Evolutionary conservation across 2,888 invertebrate genomes (phyloP), one percentile per base, ranked within the genome.

Genomic region (Sericinus montela): DNA sequence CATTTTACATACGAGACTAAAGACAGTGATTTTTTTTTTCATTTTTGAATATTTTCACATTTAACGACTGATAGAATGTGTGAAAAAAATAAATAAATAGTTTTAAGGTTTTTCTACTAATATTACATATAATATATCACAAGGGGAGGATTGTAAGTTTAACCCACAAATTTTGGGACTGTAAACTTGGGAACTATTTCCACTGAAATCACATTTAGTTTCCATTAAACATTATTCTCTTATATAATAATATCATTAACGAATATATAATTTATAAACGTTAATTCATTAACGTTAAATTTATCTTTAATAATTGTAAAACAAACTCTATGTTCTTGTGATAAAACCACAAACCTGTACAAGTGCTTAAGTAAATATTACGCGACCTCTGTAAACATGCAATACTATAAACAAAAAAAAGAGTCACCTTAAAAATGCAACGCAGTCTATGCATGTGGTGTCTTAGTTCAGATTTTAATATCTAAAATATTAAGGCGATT

Each of bases 361-460:
- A 40, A 45, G 57, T 59, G 60, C 55, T 54, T 57, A 56, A 51
- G 58, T 61, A 52, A 56, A 57, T 47, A 51, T 58, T 62, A 63
- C 55, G 62, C 32, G 32, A 32, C 45, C 1, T 39, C 14, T 28
- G 45, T 52, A 56, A 60, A 60, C 59, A 62, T 59, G 70, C 72
- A 68, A 66, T 63, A 56, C 63, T 68, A 63, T 50, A 56, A 54
- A 58, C 53, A 57, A 60, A 56, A 57, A 48, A 30, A 63, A 51
- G 58, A 72, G 72, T 72, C 81, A 81, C 80, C 80, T 68, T 73
- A 67, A 75, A 85, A 86, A 85, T 85, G 85, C 86, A 73, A 75
- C 68, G 72, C 85, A 85, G 83, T 84, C 84, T 83, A 75, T 76
- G 79, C 82, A 80, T 65, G 55, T 78, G 82, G 79, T 83, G 82